phyloP scores from a whole-genome alignment of 2,797 vertebrate genomes.

The Characodon lateralis region DNA sequence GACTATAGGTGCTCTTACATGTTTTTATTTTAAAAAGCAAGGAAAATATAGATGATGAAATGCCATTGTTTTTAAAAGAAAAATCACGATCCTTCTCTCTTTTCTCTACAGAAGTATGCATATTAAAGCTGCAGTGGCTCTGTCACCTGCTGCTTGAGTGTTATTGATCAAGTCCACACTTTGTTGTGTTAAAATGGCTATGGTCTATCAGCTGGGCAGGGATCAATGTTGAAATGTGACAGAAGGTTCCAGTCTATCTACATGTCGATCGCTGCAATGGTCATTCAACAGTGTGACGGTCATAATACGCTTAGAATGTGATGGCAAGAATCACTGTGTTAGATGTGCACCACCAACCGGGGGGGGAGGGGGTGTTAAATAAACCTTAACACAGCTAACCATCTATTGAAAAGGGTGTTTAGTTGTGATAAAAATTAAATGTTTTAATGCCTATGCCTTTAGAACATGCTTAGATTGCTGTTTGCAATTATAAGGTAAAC shows the following conservation, averaged over 20 bases:
- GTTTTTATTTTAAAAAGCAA: not conserved
- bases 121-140: not conserved
- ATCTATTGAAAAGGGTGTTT: not conserved
- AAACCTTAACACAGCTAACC: slow-evolving; percentile 9
- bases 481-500: not conserved
- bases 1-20: not conserved
- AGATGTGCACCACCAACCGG: slow-evolving; percentile 22
- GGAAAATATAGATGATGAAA: not conserved
- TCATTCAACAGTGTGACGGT: slow-evolving; percentile 21
- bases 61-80: not conserved
- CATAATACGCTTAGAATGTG: slow-evolving; percentile 30
- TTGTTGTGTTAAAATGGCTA: slow-evolving; percentile 44
- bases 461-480: too few relatives aligned
- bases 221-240: slow-evolving; percentile 59
- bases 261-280: slow-evolving; percentile 20
- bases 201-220: slow-evolving; percentile 22
- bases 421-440: too few relatives aligned
- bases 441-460: not conserved
- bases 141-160: slow-evolving; percentile 30
- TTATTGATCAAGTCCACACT: slow-evolving; percentile 51
- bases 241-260: slow-evolving; percentile 39
- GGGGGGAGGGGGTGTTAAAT: not conserved
- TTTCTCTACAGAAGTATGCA: not conserved
- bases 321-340: slow-evolving; percentile 51
- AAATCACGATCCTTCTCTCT: not conserved